These are phyloP conservation scores for Lepidurus arcticus DNA, from an alignment of 1,140 invertebrate species.

Conservation along the genomic window DNA sequence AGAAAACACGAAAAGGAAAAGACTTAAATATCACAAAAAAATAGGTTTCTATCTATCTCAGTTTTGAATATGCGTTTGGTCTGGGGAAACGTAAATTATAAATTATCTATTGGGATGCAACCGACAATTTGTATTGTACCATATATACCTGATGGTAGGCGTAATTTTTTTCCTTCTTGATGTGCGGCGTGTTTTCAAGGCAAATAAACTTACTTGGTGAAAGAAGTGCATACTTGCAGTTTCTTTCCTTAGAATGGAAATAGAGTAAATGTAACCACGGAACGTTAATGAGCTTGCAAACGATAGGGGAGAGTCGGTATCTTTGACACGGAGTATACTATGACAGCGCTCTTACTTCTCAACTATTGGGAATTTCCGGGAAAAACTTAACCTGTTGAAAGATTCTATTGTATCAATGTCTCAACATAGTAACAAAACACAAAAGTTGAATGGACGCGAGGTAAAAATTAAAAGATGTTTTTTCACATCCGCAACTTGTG, in stretches of 20 bases:
- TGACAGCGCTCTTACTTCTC: no score
- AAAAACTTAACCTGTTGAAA: no score
- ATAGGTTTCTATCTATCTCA: not conserved
- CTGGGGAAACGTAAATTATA: not conserved
- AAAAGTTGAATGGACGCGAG: no score
- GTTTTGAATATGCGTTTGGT: not conserved
- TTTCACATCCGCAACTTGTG: no score
- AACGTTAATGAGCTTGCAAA: not conserved
- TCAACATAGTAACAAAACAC: no score
- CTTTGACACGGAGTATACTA: no score
- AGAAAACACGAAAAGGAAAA: not conserved
- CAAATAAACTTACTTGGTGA: not conserved
- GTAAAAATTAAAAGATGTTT: no score
- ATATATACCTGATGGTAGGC: not conserved
- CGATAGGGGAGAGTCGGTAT: no score
- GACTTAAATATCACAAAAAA: not conserved
- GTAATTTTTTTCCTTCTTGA: not conserved
- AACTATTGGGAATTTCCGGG: no score
- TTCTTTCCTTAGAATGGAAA: not conserved
- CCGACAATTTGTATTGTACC: constrained; percentile 3
- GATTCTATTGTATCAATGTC: no score
- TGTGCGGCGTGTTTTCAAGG: constrained; percentile 3
- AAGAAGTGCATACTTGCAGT: not conserved
- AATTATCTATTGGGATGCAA: not conserved
- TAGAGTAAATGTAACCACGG: no score